Base-by-base conservation (phyloP, 1,140 invertebrate species). In the Heterodera schachtii region DNA sequence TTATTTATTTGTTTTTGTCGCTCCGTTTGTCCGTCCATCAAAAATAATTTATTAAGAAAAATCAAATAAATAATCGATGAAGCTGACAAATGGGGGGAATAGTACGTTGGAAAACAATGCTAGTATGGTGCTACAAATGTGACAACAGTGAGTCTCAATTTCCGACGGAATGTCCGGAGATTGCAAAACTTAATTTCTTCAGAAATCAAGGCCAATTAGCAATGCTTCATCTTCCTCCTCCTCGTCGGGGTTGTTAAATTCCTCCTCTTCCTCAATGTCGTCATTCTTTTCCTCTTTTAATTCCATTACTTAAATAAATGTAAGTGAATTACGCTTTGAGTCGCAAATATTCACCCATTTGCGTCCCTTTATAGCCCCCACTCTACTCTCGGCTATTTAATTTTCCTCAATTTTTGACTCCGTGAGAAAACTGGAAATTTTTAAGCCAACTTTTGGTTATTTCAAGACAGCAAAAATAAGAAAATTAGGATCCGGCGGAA, bases 251-350 rank as follows among this genome's bases (percentile, higher is more conserved):
- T 43, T 31, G 31, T 31, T 13, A 69, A 13, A 7, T 3, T 64
- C 77, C 46, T 78, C 77, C 19, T 11, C 57, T 41, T 60, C 77
- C 2, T n/a, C 77, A 16, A 21, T 60, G 3, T 46, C 47, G 3
- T 69, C 76, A 19, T 78, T n/a, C 9, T 67, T 60, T 69, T 69
- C 77, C 31, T 69, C 77, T 74, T 74, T 74, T 3, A 52, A n/a
- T 74, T 44, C 73, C 49, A 31, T 47, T 52, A 19, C 57, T 64
- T 64, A 4, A 19, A 13, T 64, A 64, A 64, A 64, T 19, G 13
- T 64, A 19, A 64, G 5, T 13, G 57, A 8, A 77, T 19, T 57
- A 66, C 31, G 31, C 31, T 52, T 77, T 77, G 44, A 41, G 16
- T 67, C 41, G 31, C 13, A 31, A 31, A 31, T 31, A 31, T 31